Base-by-base conservation (phyloP, 2,797 vertebrate genomes). In the Pelobates cultripes region DNA sequence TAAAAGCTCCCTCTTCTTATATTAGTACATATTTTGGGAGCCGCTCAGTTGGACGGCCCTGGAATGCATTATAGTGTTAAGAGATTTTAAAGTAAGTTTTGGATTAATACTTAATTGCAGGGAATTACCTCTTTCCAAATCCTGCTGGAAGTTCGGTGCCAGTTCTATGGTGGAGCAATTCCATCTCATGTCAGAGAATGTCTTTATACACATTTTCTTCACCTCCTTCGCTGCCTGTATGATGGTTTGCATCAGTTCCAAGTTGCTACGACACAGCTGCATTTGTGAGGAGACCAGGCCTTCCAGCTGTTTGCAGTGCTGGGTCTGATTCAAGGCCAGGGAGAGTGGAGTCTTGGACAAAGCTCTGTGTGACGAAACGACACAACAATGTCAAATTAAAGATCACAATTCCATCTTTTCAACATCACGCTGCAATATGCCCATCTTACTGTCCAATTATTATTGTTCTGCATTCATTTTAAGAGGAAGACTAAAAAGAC, bases 121-220 rank as follows among this genome's bases (percentile, higher is more conserved):
- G 44, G 57, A 44, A 70, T 87, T 95, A 99, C 98, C 98, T 97
- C 97, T 93, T 89, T 99, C 98, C 77, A 99, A 93, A 88, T 99
- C 98, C 5, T 98, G 95, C 68, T 93, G 92, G 89, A 97, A 99
- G 92, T 96, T 96, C 0, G 94, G 91, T 44, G 94, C 89, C 73
- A 95, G 92, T 45, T 97, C 97, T 0, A 99, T 98, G 86, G 98
- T 98, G 60, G 98, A 98, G 88, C 98, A 99, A 92, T 99, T 99
- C 98, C 98, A 99, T 69, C 98, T 91, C 98, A 99, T 99, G 86
- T 99, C 98, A 0, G 93, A 81, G 1, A 99, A 99, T 0, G 97
- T 95, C 91, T 97, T 97, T 85, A 96, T 96, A 88, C 98, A 99
- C 1, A 96, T 96, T 88, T 98, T 98, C 88, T 96, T 97, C 88